These are phyloP conservation scores for Clusia tigrina DNA, from an alignment of 2,888 invertebrate genomes.

Conservation along the genomic window DNA sequence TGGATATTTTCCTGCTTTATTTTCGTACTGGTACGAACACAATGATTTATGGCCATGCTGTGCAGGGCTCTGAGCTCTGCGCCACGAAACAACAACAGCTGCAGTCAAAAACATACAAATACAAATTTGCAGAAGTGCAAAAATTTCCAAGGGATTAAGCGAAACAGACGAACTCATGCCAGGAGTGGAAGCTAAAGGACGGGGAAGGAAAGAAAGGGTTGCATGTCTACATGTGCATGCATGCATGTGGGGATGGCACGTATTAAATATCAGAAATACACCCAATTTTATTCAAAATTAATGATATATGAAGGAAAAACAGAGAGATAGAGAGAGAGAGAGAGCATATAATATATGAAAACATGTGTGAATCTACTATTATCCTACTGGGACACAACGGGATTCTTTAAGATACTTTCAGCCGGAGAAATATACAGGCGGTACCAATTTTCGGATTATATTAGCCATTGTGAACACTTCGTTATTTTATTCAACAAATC, in stretches of 20 bases:
- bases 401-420: too few species aligned
- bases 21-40: neutral
- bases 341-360: too few species aligned
- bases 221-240: neutral
- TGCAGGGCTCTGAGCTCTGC: neutral
- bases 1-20: neutral
- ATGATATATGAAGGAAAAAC: neutral
- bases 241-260: neutral
- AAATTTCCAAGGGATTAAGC: constrained; percentile 12
- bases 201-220: neutral
- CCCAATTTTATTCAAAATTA: neutral
- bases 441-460: too few species aligned
- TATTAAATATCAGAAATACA: neutral
- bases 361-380: too few species aligned
- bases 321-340: too few species aligned
- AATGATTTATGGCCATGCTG: constrained; percentile 3
- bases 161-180: neutral
- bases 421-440: too few species aligned
- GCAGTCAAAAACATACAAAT: constrained; percentile 13
- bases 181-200: neutral
- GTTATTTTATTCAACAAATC: too few species aligned
- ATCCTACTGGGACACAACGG: too few species aligned
- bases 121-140: constrained; percentile 9
- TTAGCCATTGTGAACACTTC: too few species aligned
- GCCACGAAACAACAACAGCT: constrained; percentile 14